phyloP scores from a whole-genome alignment of 2,888 invertebrate species.

The Auanema freiburgensis region DNA sequence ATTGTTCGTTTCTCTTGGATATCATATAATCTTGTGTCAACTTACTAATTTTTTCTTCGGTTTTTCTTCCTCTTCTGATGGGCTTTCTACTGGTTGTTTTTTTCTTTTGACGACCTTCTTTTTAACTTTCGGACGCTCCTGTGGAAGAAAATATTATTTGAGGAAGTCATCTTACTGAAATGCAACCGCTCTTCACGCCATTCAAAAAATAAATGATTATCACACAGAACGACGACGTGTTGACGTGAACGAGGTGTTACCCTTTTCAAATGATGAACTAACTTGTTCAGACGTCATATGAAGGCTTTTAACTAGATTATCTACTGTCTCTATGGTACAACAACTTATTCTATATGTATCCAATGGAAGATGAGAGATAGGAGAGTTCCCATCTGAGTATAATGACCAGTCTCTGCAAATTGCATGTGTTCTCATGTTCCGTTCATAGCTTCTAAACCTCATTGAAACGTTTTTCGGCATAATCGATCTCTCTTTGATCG shows the following conservation, averaged over 20 bases:
- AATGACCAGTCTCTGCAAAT: constrained; percentile 42
- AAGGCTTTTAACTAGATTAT: constrained; percentile 31
- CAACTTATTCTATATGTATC: constrained; percentile 41
- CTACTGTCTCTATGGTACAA: constrained; percentile 44
- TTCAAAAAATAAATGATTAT: no score
- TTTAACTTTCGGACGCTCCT: constrained; percentile 22
- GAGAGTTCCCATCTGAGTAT: constrained; percentile 39
- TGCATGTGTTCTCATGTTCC: no score
- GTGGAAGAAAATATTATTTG: no score
- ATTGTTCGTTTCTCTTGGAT: no score
- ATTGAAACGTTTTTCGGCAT: constrained; percentile 43
- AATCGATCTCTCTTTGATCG: constrained; percentile 35
- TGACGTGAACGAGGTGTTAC: neutral
- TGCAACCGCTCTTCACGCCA: no score
- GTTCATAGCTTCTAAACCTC: constrained; percentile 18
- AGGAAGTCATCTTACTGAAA: no score
- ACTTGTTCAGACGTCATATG: constrained; percentile 26
- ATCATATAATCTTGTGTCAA: neutral
- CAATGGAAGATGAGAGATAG: constrained; percentile 35
- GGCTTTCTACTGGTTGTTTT: constrained; percentile 5
- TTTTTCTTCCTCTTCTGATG: constrained; percentile 8
- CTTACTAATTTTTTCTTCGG: constrained; percentile 3
- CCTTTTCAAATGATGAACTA: no score
- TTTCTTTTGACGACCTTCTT: constrained; percentile 27
- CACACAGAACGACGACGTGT: neutral